These are phyloP conservation scores for Cyclophora punctaria DNA, from an alignment of 2,888 invertebrate genomes.

Conservation along the genomic window DNA sequence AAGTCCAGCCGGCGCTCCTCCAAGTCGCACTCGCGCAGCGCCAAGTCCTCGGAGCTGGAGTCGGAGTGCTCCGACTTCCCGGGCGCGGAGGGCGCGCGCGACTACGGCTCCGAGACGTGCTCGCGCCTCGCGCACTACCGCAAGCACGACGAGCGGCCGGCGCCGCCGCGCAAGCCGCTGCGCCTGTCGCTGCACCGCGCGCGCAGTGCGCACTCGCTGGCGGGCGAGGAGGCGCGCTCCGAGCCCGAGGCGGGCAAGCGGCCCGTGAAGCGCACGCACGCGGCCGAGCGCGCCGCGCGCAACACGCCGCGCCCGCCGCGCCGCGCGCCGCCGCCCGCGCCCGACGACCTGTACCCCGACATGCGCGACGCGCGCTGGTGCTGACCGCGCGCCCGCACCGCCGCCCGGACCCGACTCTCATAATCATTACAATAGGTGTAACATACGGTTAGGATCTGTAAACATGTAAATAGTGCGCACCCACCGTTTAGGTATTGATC, in stretches of 20 bases:
- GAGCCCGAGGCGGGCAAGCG: constrained; percentile 57
- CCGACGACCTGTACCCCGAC: constrained; percentile 58
- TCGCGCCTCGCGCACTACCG: constrained; percentile 57
- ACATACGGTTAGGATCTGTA: too few relatives aligned
- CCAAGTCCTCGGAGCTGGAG: constrained; percentile 85
- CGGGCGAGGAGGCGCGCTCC: constrained; percentile 37
- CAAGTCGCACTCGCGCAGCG: constrained; percentile 74
- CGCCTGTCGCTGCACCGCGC: constrained; percentile 88
- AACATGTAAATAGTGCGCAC: too few relatives aligned
- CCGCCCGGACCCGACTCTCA: background rate
- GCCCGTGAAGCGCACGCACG: constrained; percentile 76
- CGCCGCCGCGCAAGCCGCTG: constrained; percentile 90
- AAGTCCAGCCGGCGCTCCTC: constrained; percentile 67
- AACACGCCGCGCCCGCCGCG: constrained; percentile 58
- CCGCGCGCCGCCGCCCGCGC: constrained; percentile 40
- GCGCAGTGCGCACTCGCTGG: constrained; percentile 85
- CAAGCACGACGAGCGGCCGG: constrained; percentile 54
- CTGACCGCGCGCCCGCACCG: background rate
- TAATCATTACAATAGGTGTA: too few relatives aligned
- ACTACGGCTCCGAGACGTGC: constrained; percentile 76
- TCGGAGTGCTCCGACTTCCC: constrained; percentile 79
- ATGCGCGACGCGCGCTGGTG: constrained; percentile 31
- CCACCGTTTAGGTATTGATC: constrained; percentile 9
- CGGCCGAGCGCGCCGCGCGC: constrained; percentile 43
- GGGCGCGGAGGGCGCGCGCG: constrained; percentile 61